Base-by-base conservation (phyloP, 2,888 invertebrate genomes). In the Plemyria rubiginata region DNA sequence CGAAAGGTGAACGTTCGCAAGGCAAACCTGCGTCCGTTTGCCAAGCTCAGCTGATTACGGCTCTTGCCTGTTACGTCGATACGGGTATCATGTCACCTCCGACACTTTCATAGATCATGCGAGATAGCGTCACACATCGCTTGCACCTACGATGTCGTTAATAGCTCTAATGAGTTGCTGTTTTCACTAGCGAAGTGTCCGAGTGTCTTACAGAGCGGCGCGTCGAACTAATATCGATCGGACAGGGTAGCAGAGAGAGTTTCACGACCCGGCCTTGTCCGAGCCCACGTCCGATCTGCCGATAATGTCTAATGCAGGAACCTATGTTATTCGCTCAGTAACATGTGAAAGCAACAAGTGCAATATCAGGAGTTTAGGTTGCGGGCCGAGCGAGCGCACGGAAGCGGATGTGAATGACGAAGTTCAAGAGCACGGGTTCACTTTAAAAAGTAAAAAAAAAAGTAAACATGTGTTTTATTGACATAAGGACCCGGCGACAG, bases 271-370 rank as follows among this genome's bases (percentile, higher is more conserved):
- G 65, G 72, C 70, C 64, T 70, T 69, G 70, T 73, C 73, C 73
- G 69, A 72, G 70, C 75, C 71, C 75, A 80, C 78, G 75, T 78
- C 73, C 74, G 86, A 88, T 87, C 78, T 63, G 29, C 73, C 70
- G 88, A 89, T 90, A 89, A 84, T 80, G 85, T 86, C 85, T 78
- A 76, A 75, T 66, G 57, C 74, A 72, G 77, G 76, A 75, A 80
- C 71, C 73, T 68, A 77, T 78, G 82, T 83, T 78, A 85, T 82
- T 80, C 78, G 76, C 77, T 75, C 76, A 68, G 75, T 77, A 76
- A 80, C 78, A 85, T 78, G 88, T 84, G 88, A 90, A 89, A 91
- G 91, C 82, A 80, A 78, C 85, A 87, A 85, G 86, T 87, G 88
- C 81, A 78, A 80, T 82, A 80, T 83, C 77, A 78, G 81, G 85